Conservation (phyloP, 2,797 vertebrate species). For the Poecilia velifera region DNA sequence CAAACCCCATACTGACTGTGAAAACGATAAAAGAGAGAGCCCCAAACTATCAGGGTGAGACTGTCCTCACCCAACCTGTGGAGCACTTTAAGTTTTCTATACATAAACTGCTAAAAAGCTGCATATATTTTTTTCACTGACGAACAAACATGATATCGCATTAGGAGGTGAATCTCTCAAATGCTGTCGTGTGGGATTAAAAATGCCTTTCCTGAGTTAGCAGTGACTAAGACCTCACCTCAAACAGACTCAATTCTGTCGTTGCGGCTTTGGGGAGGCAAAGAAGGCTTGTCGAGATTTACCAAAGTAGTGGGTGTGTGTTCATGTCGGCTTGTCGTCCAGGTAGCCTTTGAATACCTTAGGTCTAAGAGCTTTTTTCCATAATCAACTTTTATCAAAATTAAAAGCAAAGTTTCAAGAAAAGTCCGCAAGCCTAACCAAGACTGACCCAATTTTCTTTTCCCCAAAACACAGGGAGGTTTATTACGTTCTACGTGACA, state of each 20-base stretch:
- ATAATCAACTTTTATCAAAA: neutral
- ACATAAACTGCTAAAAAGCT: neutral
- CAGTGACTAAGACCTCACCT: neutral
- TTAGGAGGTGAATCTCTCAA: neutral
- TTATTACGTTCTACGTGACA: neutral
- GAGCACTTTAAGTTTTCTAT: constrained; percentile 7
- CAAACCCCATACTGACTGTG: constrained; percentile 39
- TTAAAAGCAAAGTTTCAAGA: constrained; percentile 4
- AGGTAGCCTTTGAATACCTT: neutral
- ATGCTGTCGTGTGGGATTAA: neutral
- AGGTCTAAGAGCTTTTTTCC: neutral
- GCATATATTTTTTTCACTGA: neutral
- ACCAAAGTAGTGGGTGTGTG: neutral
- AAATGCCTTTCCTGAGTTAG: neutral
- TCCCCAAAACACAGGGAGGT: neutral
- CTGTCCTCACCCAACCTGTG: constrained; percentile 23
- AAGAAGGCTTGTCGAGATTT: neutral
- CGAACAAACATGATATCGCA: constrained; percentile 3
- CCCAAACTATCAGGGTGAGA: constrained; percentile 46
- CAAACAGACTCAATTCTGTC: neutral
- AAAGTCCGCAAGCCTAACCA: neutral
- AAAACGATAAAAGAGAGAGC: constrained; percentile 23
- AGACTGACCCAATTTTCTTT: neutral
- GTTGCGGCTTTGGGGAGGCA: neutral
- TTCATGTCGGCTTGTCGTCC: neutral